These are phyloP conservation scores for Netelia melanura DNA, from an alignment of 2,888 invertebrate species.

Conservation along the genomic window DNA sequence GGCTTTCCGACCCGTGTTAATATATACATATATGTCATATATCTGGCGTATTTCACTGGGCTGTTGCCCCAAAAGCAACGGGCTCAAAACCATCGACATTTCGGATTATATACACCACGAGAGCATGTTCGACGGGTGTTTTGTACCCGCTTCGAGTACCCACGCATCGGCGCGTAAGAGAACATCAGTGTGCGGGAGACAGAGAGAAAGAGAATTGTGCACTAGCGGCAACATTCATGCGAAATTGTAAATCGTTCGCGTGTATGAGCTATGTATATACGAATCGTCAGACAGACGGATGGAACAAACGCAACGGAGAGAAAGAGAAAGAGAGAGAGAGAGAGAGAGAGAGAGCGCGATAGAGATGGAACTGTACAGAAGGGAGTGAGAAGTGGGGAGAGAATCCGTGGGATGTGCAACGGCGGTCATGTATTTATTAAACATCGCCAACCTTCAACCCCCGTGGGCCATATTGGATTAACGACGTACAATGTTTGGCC, in stretches of 20 bases:
- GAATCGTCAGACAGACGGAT: conserved; percentile 56
- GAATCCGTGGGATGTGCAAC: conserved; percentile 56
- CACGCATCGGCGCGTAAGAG: conserved; percentile 58
- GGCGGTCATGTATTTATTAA: conserved; percentile 78
- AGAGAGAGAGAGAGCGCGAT: background rate
- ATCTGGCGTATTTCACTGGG: background rate
- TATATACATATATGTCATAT: background rate
- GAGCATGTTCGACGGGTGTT: conserved; percentile 44
- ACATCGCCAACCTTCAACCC: conserved; percentile 69
- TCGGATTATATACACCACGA: conserved; percentile 62
- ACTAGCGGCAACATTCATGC: conserved; percentile 48
- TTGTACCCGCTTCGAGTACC: conserved; percentile 46
- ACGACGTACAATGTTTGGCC: conserved; percentile 14
- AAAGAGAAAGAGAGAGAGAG: conserved; percentile 3
- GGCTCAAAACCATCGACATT: conserved; percentile 62
- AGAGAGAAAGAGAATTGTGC: conserved; percentile 29
- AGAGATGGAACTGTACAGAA: background rate
- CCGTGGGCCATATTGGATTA: conserved; percentile 40
- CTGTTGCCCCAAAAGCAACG: conserved; percentile 27
- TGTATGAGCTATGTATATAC: conserved; percentile 76
- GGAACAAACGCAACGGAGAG: conserved; percentile 24
- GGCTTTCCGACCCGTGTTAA: no score
- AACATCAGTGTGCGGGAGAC: conserved; percentile 29
- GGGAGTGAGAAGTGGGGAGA: conserved; percentile 12
- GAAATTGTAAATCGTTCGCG: conserved; percentile 70